A percentile compares a stretch with the other conserved stretches of the same genome.
These are phyloP conservation scores for Lasioglossum oenotherae DNA, from an alignment of 2,888 invertebrate species.

Conservation along the genomic window DNA sequence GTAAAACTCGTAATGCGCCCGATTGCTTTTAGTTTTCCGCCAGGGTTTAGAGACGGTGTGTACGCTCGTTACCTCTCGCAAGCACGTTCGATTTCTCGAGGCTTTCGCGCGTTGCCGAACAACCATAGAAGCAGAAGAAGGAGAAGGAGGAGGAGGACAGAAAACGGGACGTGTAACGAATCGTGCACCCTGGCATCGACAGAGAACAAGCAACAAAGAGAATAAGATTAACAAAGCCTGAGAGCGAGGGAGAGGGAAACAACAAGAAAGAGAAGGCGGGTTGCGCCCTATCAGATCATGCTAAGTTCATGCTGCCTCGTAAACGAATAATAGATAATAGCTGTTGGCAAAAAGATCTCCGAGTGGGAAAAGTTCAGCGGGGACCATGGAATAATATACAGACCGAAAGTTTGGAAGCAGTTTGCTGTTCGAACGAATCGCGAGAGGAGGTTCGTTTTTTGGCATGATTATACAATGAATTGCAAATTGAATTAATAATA, in stretches of 20 bases:
- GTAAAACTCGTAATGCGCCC: conserved; percentile 69
- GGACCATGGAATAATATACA: background rate
- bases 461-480: background rate
- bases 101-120: conserved; percentile 39
- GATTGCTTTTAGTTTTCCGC: conserved; percentile 72
- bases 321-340: conserved; percentile 70
- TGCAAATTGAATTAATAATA: no score
- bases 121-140: background rate
- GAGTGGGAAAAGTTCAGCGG: conserved; percentile 16
- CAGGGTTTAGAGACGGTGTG: conserved; percentile 31
- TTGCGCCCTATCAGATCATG: conserved; percentile 66
- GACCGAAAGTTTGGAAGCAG: background rate
- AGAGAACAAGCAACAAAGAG: conserved; percentile 33
- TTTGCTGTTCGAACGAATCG: background rate
- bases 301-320: conserved; percentile 53
- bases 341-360: conserved; percentile 48
- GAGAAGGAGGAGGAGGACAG: background rate
- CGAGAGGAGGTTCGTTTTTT: background rate
- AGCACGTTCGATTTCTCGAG: conserved; percentile 67
- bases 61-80: conserved; percentile 62
- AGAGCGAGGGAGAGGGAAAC: background rate
- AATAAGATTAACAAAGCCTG: conserved; percentile 9
- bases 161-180: conserved; percentile 26
- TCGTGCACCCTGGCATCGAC: background rate
- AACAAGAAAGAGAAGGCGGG: conserved; percentile 49